phyloP scores from a whole-genome alignment of 2,113 vertebrate species.

The Hypomesus transpacificus region DNA sequence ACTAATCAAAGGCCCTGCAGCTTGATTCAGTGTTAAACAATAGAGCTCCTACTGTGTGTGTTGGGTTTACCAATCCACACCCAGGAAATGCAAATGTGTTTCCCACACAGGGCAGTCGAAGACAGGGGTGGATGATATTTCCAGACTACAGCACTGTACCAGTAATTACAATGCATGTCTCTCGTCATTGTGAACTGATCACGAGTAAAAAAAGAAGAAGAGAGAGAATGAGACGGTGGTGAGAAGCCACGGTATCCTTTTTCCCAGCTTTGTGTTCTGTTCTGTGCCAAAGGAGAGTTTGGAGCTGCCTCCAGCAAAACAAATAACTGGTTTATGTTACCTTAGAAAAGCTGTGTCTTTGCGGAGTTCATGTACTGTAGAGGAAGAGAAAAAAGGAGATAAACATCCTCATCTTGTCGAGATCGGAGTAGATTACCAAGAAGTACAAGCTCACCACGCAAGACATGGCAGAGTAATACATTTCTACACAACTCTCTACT shows the following conservation, averaged over 20 bases:
- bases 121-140: constrained; percentile 23
- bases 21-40: constrained; percentile 36
- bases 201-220: constrained; percentile 24
- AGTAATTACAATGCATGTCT: constrained; percentile 33
- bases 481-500: too few species aligned
- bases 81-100: constrained; percentile 37
- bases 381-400: not conserved
- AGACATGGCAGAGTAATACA: too few species aligned
- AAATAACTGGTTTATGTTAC: not conserved
- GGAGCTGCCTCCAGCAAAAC: constrained; percentile 34
- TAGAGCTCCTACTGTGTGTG: constrained; percentile 3
- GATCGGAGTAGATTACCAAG: not conserved
- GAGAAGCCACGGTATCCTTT: constrained; percentile 4
- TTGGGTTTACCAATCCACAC: constrained; percentile 39
- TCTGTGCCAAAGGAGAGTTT: constrained; percentile 15
- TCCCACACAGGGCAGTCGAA: constrained; percentile 22
- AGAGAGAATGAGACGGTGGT: constrained; percentile 13
- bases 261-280: constrained; percentile 15
- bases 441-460: not conserved
- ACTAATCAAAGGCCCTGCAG: constrained; percentile 42
- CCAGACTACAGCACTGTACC: constrained; percentile 13
- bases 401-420: not conserved
- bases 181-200: constrained; percentile 43
- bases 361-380: not conserved
- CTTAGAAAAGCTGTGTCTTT: not conserved